Evolutionary conservation across 2,888 invertebrate genomes (phyloP), one percentile per base, ranked within the genome.

Genomic region (Mimachlamys varia): DNA sequence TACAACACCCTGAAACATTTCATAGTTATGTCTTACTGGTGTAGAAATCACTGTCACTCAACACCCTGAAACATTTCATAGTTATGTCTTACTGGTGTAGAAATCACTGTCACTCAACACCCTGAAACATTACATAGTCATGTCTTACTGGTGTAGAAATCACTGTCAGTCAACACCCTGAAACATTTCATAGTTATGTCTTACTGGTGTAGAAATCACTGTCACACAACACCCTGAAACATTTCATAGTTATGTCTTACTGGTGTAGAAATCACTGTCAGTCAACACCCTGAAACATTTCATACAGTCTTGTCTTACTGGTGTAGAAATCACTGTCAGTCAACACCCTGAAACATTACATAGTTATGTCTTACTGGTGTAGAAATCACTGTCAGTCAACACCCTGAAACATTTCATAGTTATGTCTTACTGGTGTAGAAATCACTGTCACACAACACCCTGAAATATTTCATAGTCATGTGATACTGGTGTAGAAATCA

Each of bases 191-290:
- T 53, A 53, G 19, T 17, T 15, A 53, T 53, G 53, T 53, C 15
- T 17, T 53, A 15, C 15, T 53, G 3, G 19, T 53, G 13, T 53
- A 44, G 44, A 44, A 44, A 44, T 44, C 44, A 44, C 7, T 44
- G 44, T 44, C 44, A 90, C 98, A 97, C 5, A 99, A 96, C 88
- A 99, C 97, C 93, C 98, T 98, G 96, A 22, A 87, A 53, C 62
- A 58, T 19, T 58, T 19, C 10, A 58, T 53, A 53, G 19, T 17
- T 15, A 53, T 53, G 53, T 53, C 15, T 17, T 53, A 15, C 15
- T 53, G 3, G 19, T 53, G 13, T 53, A 44, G 44, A 44, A 44
- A 44, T 44, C 44, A 44, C 7, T 44, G 44, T 44, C 44, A 5
- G n/a, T 97, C 5, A 99, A 96, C 88, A 99, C 97, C 93, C 98